Conservation (phyloP, 1,140 invertebrate species). For the Radopholus similis region DNA sequence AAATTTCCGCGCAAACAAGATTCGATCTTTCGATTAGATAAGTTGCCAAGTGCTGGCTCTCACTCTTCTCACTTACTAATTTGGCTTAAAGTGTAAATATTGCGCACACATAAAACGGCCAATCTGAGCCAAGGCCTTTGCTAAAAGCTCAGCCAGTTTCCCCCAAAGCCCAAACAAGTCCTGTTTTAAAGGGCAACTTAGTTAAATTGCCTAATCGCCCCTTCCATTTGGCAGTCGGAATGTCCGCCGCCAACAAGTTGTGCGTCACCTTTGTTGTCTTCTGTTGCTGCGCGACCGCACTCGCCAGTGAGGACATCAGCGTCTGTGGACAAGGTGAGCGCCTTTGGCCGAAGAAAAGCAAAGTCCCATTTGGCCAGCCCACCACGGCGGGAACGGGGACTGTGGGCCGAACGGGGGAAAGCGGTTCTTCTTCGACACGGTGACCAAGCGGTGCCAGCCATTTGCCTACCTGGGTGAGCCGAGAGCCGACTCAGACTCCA, state of each 20-base stretch:
- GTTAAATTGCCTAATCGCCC: no score
- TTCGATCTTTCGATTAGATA: no score
- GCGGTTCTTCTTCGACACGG: constrained; percentile 48
- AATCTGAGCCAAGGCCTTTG: no score
- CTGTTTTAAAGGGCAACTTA: no score
- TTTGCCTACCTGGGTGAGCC: constrained; percentile 44
- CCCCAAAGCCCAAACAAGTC: no score
- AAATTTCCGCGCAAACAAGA: no score
- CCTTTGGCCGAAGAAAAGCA: background rate
- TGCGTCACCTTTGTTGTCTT: background rate
- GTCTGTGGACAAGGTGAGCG: background rate
- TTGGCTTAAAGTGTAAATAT: no score
- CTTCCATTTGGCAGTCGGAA: no score
- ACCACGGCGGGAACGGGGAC: constrained; percentile 29
- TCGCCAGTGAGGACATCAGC: background rate
- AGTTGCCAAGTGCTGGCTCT: no score
- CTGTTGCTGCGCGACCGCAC: background rate
- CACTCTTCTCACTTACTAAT: no score
- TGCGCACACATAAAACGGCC: no score
- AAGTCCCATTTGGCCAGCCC: background rate
- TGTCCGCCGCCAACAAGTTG: background rate
- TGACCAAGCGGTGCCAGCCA: constrained; percentile 49
- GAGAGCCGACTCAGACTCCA: background rate
- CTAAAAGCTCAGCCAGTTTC: no score
- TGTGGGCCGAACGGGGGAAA: constrained; percentile 29